phyloP scores from a whole-genome alignment of 2,797 vertebrate species.

The Carcharodon carcharias region DNA sequence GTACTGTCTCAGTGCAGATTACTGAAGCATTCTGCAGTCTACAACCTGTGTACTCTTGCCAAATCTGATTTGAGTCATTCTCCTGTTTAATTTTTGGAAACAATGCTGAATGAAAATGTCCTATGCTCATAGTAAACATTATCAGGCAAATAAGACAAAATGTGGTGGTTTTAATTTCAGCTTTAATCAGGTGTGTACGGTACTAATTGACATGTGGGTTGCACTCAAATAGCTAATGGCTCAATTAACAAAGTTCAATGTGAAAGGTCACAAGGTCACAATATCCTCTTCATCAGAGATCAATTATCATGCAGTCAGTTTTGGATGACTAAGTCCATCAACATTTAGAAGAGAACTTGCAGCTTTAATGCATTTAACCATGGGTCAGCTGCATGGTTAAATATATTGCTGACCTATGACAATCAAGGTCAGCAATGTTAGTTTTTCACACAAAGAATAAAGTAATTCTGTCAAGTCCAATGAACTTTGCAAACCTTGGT shows the following conservation, averaged over 20 bases:
- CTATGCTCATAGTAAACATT: neutral
- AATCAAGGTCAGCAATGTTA: neutral
- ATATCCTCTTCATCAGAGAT: conserved; percentile 18
- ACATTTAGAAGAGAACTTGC: conserved; percentile 21
- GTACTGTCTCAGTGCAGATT: neutral
- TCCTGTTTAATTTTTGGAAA: neutral
- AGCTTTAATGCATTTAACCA: conserved; percentile 6
- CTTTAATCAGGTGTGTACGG: neutral
- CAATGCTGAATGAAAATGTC: neutral
- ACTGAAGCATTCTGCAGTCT: neutral
- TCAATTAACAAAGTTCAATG: conserved; percentile 25
- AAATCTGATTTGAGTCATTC: neutral
- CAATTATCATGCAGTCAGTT: conserved; percentile 30
- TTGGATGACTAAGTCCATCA: conserved; percentile 30
- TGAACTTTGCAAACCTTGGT: conserved; percentile 13
- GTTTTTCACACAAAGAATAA: conserved; percentile 32
- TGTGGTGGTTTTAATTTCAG: neutral
- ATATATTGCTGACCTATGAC: conserved; percentile 14
- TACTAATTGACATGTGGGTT: conserved; percentile 23
- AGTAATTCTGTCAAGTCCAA: conserved; percentile 28
- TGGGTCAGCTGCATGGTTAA: neutral
- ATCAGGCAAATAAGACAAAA: neutral
- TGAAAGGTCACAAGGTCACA: neutral
- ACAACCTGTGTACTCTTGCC: neutral
- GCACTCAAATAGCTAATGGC: conserved; percentile 9